Evolutionary conservation across 2,888 invertebrate species (phyloP), one percentile per base, ranked within the genome.

Genomic region (Melipona beecheii): DNA sequence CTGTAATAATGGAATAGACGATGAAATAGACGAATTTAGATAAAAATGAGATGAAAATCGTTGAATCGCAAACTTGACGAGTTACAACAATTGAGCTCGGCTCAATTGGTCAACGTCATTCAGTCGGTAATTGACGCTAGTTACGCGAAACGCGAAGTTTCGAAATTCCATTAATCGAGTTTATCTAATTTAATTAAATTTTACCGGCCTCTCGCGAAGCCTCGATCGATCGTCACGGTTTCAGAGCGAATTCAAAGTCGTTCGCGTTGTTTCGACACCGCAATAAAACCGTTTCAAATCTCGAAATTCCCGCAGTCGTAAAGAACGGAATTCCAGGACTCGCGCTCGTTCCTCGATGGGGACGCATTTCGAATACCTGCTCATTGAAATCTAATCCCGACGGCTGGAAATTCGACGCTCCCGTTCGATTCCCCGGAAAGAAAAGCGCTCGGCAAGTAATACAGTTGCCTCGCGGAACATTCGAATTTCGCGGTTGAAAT

Each of bases 371-470:
- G 49, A 79, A 68, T 80, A 21, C 43, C 64, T 54, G 43, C 54
- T 62, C 73, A 36, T 74, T 80, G 81, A 81, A 80, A 80, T 80
- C 43, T 74, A 81, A 81, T 81, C 69, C 81, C 73, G n/a, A 17
- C 50, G 70, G 56, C 24, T 31, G 43, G 81, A 65, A 74, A 82
- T 65, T 27, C 65, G 60, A 82, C 72, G 62, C 50, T 21, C 13
- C 74, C 70, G 72, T 74, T 80, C 73, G 58, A 82, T 81, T 81
- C 65, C 43, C 2, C 54, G 36, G 24, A 49, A 69, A 74, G 69
- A 74, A 43, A 43, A 27, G 13, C 50, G 43, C 36, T 69, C 19
- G 31, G 11, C 50, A n/a, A 19, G 21, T 50, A 17, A 24, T n/a
- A 4, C 15, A 21, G 27, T 5, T n/a, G 49, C 5, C 17, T 24